These are phyloP conservation scores for Heliothis peltigera DNA, from an alignment of 2,888 invertebrate species.

Conservation along the genomic window DNA sequence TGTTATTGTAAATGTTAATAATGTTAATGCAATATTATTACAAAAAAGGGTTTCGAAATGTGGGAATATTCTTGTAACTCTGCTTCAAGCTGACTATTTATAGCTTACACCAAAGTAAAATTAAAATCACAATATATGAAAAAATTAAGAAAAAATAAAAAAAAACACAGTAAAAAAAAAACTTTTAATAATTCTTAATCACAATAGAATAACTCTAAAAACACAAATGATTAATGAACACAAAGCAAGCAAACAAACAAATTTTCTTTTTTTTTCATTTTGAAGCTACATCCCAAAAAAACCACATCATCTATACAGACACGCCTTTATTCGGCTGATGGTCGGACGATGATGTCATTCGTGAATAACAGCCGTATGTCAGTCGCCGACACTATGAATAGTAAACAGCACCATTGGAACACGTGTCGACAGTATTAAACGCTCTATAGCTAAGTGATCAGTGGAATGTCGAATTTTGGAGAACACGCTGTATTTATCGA, in stretches of 20 bases:
- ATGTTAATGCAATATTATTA: slow-evolving; percentile 32
- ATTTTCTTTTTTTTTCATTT: slow-evolving; percentile 3
- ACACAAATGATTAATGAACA: slow-evolving; percentile 11
- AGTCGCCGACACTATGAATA: slow-evolving; percentile 49
- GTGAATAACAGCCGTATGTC: slow-evolving; percentile 44
- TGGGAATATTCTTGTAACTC: slow-evolving; percentile 10
- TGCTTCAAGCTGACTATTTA: not conserved
- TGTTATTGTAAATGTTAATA: slow-evolving; percentile 36
- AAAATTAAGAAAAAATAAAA: not conserved
- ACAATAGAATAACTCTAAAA: not conserved
- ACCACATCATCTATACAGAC: slow-evolving; percentile 27
- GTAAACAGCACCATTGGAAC: slow-evolving; percentile 45
- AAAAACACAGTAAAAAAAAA: too few species aligned
- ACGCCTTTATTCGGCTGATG: slow-evolving; percentile 53
- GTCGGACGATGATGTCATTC: slow-evolving; percentile 54
- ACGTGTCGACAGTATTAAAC: slow-evolving; percentile 36
- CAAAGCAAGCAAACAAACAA: slow-evolving; percentile 3
- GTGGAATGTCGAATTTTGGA: slow-evolving; percentile 29
- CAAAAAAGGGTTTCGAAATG: slow-evolving; percentile 30
- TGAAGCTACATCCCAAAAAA: slow-evolving; percentile 13
- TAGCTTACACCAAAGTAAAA: not conserved
- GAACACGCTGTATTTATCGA: slow-evolving; percentile 1
- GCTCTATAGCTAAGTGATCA: slow-evolving; percentile 3
- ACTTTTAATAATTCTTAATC: not conserved
- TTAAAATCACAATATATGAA: not conserved